Percentiles rank a stretch among this genome's conserved stretches.
Evolutionary conservation across 2,113 vertebrate species (phyloP).

Genomic region (Jacana jacana): DNA sequence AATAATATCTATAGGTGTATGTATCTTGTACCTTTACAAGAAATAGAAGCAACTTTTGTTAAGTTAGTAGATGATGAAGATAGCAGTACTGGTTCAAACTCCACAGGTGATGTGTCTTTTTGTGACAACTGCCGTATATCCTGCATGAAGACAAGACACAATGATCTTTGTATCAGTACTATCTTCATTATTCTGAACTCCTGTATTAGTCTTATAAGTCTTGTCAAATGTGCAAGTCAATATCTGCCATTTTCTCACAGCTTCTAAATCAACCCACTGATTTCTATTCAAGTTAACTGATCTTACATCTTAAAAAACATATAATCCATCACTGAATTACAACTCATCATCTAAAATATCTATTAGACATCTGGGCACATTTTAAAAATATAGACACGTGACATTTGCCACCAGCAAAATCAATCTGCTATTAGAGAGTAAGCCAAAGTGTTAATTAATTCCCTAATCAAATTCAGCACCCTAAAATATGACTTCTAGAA

Average conservation of each 20-base stretch:
- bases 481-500: background rate
- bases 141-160: slow-evolving; percentile 65
- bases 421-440: background rate
- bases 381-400: background rate
- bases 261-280: background rate
- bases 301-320: background rate
- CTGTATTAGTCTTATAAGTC: background rate
- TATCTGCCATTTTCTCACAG: background rate
- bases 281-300: background rate
- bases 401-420: background rate
- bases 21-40: slow-evolving; percentile 82
- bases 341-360: background rate
- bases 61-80: slow-evolving; percentile 85
- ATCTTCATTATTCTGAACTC: background rate
- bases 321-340: background rate
- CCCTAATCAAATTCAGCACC: background rate
- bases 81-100: slow-evolving; percentile 83
- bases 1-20: background rate
- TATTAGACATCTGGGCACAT: background rate
- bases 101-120: slow-evolving; percentile 73
- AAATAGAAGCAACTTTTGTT: slow-evolving; percentile 86
- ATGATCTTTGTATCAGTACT: background rate
- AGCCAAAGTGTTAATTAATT: background rate
- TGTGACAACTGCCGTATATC: slow-evolving; percentile 83
- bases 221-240: background rate